These are phyloP conservation scores for Lypha dubia DNA, from an alignment of 2,888 invertebrate species.

Conservation along the genomic window DNA sequence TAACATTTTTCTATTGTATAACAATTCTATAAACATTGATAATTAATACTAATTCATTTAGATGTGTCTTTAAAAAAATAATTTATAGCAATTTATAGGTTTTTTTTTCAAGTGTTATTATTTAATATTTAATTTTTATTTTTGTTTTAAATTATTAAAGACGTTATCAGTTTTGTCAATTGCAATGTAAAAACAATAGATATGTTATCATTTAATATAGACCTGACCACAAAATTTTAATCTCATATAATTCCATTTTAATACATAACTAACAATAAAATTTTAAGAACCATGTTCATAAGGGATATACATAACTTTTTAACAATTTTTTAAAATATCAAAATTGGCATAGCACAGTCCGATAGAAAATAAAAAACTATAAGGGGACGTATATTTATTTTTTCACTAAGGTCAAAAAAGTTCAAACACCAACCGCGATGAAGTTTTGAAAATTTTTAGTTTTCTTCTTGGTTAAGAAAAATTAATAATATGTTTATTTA, in stretches of 20 bases:
- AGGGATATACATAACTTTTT: too few relatives aligned
- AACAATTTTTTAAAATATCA: too few relatives aligned
- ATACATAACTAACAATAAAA: conserved; percentile 6
- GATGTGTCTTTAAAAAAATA: neutral
- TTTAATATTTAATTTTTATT: neutral
- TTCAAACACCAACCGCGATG: too few relatives aligned
- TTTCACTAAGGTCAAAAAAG: too few relatives aligned
- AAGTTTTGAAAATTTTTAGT: too few relatives aligned
- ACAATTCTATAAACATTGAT: neutral
- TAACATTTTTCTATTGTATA: conserved; percentile 3
- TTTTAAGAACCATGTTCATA: neutral
- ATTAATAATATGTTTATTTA: too few relatives aligned
- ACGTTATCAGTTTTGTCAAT: conserved; percentile 43
- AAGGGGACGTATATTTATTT: too few relatives aligned
- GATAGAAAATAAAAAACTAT: too few relatives aligned
- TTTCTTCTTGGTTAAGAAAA: too few relatives aligned
- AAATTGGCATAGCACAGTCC: too few relatives aligned
- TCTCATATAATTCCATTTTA: conserved; percentile 38
- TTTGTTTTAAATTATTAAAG: neutral
- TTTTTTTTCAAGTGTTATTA: neutral
- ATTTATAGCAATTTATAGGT: neutral
- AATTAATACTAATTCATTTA: conserved; percentile 15
- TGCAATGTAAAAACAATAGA: conserved; percentile 1
- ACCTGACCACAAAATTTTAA: conserved; percentile 44
- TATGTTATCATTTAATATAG: conserved; percentile 37